Evolutionary conservation across 2,797 vertebrate species (phyloP), one percentile per base, ranked within the genome.

Genomic region (Aulostomus chinensis): DNA sequence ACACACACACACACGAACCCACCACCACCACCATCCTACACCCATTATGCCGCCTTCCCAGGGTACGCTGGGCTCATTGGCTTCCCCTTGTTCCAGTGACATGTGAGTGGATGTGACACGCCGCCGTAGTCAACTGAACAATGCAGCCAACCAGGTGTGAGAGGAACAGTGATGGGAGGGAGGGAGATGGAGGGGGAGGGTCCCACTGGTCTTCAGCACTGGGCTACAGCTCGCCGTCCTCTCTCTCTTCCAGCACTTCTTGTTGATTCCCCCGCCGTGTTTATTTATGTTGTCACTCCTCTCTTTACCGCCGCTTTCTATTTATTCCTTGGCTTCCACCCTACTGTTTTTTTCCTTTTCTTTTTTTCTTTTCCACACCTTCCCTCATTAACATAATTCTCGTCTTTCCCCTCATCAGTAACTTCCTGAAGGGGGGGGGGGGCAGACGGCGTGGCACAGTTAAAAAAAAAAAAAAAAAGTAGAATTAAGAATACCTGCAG

Each of bases 401-500:
- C 47, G 57, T 24, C 22, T n/a, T n/a, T n/a, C n/a, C 13, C 7
- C 21, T 55, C 70, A 67, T 78, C 76, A 49, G 56, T 60, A 14
- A 10, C 47, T 67, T 61, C n/a, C n/a, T n/a, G n/a, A n/a, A n/a
- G n/a, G n/a, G n/a, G n/a, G n/a, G n/a, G n/a, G n/a, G n/a, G n/a
- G n/a, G n/a, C n/a, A n/a, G n/a, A n/a, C n/a, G n/a, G n/a, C n/a
- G n/a, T n/a, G n/a, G n/a, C n/a, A n/a, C n/a, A n/a, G n/a, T n/a
- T n/a, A n/a, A n/a, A n/a, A n/a, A n/a, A n/a, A n/a, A n/a, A n/a
- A n/a, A n/a, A n/a, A 34, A 49, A 39, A 46, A 15, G 34, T 58
- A 61, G 71, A 83, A 77, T 73, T 74, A 45, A 72, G 81, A 67
- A 72, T 62, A 73, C 58, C 73, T 70, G 61, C 59, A 35, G 55